phyloP scores from a whole-genome alignment of 2,888 invertebrate species.

The Thelaira solivaga region DNA sequence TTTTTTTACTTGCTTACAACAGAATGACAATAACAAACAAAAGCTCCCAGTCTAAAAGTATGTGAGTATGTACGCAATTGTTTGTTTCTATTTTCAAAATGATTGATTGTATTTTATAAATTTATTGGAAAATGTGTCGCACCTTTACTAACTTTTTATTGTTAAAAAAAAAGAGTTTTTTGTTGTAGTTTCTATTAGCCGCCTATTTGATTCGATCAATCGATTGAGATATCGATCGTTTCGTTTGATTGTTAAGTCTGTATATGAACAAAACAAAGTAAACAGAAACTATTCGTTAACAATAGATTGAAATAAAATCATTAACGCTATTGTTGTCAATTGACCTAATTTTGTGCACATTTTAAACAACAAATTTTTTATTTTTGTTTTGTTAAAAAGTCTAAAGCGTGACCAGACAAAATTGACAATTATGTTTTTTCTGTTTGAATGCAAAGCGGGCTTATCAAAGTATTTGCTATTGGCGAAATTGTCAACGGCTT shows the following conservation, averaged over 20 bases:
- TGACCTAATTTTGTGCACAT: slow-evolving; percentile 47
- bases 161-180: too few relatives aligned
- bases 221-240: neutral
- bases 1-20: neutral
- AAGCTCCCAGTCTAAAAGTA: neutral
- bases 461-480: too few relatives aligned
- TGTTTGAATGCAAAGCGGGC: too few relatives aligned
- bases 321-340: slow-evolving; percentile 13
- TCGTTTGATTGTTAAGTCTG: slow-evolving; percentile 13
- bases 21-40: slow-evolving; percentile 12
- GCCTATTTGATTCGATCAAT: slow-evolving; percentile 11
- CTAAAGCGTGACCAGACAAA: slow-evolving; percentile 36
- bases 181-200: slow-evolving; percentile 1
- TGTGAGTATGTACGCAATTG: too few relatives aligned
- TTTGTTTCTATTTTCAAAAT: slow-evolving; percentile 6
- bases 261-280: neutral
- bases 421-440: neutral
- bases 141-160: slow-evolving; percentile 26
- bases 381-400: slow-evolving; percentile 2
- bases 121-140: slow-evolving; percentile 37
- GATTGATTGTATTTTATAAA: slow-evolving; percentile 44
- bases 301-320: neutral
- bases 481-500: too few relatives aligned
- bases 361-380: neutral
- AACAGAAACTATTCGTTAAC: slow-evolving; percentile 4